Base-by-base conservation (phyloP, 2,888 invertebrate species). In the Papilio demoleus region DNA sequence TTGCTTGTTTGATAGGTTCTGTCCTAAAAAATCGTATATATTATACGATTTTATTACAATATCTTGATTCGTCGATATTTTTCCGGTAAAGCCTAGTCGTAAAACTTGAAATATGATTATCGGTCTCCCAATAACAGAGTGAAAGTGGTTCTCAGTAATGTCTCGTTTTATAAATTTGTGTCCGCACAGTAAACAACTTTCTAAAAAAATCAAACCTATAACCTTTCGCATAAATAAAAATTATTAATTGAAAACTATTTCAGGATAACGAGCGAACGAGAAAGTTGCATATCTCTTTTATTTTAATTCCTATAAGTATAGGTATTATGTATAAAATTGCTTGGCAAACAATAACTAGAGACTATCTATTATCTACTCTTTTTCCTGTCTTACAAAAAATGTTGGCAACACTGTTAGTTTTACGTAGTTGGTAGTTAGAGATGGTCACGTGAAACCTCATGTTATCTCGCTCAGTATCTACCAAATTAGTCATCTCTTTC, bases 101-200 rank as follows among this genome's bases (percentile, higher is more conserved):
- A 50, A 70, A 64, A 66, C 61, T 74, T 74, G 73, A 73, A 73
- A 73, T 75, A 73, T 73, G 72, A 68, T 70, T 69, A 69, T 71
- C 70, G 73, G 71, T 73, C 73, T 69, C 71, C 72, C 69, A 73
- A 73, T 72, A 73, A 73, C 71, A 73, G 70, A 70, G 72, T 70
- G 75, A 76, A 77, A 81, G 78, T 74, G 71, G 75, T 73, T 68
- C 71, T 75, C 76, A 76, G 75, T 74, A 75, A 73, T 76, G 17
- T 53, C 73, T 75, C 73, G 72, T 74, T 63, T 34, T 62, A 63
- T 36, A 22, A 64, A 75, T 76, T 75, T 73, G 72, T 70, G 70
- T 67, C 72, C 71, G 70, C 71, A 61, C 64, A 31, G 53, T 68
- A 58, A 68, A 68, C 75, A 75, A 79, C 81, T 81, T 81, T 80